Conservation (phyloP, 1,140 invertebrate species). For the Maniola jurtina region DNA sequence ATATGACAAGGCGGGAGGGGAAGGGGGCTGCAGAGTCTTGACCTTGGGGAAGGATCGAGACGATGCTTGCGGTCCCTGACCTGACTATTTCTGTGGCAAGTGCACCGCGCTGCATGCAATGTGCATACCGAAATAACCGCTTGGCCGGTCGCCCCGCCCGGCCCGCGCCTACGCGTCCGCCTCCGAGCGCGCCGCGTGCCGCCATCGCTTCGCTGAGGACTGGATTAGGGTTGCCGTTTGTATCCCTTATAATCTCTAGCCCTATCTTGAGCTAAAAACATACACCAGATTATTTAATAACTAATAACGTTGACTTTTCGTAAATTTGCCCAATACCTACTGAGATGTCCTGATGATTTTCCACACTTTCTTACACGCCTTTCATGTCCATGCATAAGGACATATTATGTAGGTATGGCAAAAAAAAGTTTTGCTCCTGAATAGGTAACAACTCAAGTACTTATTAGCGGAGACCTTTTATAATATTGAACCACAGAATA, state of each 20-base stretch:
- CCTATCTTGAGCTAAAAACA: not conserved
- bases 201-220: conserved; percentile 42
- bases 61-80: conserved; percentile 74
- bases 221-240: conserved; percentile 13
- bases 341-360: too few species aligned
- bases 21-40: conserved; percentile 56
- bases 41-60: conserved; percentile 75
- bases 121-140: conserved; percentile 77
- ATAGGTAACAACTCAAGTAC: too few species aligned
- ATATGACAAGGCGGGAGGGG: conserved; percentile 46
- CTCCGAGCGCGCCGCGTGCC: conserved; percentile 16
- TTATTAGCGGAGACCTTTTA: too few species aligned
- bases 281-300: too few species aligned
- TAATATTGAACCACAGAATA: too few species aligned
- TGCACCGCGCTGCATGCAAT: conserved; percentile 73
- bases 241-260: conserved; percentile 1
- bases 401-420: too few species aligned
- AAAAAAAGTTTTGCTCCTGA: too few species aligned
- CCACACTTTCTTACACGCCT: too few species aligned
- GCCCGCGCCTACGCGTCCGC: conserved; percentile 43
- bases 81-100: conserved; percentile 79
- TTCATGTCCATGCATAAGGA: too few species aligned
- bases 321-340: too few species aligned
- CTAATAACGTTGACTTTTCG: too few species aligned
- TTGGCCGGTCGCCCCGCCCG: conserved; percentile 53